Evolutionary conservation across 2,113 vertebrate species (phyloP), one percentile per base, ranked within the genome.

Genomic region (Bufo bufo): DNA sequence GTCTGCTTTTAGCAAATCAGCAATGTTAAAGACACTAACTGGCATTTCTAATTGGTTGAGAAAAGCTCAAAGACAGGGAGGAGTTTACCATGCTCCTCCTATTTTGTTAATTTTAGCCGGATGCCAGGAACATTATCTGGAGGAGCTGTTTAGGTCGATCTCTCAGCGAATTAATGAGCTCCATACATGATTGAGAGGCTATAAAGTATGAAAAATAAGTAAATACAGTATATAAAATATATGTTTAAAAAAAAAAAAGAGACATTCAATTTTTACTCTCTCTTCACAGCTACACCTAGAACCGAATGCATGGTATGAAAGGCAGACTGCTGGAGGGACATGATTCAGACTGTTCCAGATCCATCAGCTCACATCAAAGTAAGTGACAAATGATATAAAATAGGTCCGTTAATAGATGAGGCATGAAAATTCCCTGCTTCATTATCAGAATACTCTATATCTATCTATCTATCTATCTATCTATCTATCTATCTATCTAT

Each of bases 311-410:
- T 92, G 92, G 85, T 92, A 89, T 91, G 86, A 65, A 90, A 65
- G 2, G 17, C 92, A 90, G 89, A 91, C 90, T 90, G 65, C 88
- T 63, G 90, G 79, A 94, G 95, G 95, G 96, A 94, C 95, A 96
- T 96, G 96, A 93, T 96, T 94, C 95, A 96, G 92, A 94, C 94
- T 95, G 96, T 96, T 92, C 94, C 94, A 71, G 95, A 96, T 92
- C 94, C 94, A 92, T 93, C 94, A 94, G 94, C 92, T 91, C 92
- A 94, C 89, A 93, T 95, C 93, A 94, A 95, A 94, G 96, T 96
- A 94, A 93, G 87, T 84, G 19, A 45, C 7, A 13, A 45, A 16
- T 49, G 2, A 66, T 66, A 12, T 69, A 23, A 11, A 17, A 17
- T 63, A 13, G 8, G 12, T 11, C 1, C 9, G 52, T 9, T 52